Conservation (phyloP, 2,888 invertebrate species). For the Drosophila dives region DNA sequence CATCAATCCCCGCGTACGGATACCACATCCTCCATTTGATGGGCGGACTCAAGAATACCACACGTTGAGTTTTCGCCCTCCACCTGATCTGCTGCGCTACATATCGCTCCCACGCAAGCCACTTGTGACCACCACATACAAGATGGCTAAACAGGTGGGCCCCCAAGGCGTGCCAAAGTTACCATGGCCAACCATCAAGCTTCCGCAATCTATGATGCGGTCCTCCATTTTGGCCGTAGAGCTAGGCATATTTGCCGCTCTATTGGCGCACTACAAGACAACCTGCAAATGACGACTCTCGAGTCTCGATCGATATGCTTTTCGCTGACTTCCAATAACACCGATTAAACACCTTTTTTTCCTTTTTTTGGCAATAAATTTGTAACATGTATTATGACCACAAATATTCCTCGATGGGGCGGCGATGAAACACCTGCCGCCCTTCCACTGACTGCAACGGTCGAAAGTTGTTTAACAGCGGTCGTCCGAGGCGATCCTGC, state of each 20-base stretch:
- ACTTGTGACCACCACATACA: slow-evolving; percentile 1
- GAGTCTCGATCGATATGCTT: neutral
- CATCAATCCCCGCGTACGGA: slow-evolving; percentile 62
- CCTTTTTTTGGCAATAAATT: slow-evolving; percentile 33
- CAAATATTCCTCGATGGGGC: slow-evolving; percentile 82
- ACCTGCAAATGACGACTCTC: slow-evolving; percentile 17
- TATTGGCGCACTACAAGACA: slow-evolving; percentile 36
- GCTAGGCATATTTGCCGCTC: slow-evolving; percentile 54
- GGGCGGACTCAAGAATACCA: slow-evolving; percentile 65
- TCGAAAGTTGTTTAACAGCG: slow-evolving; percentile 70
- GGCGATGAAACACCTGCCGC: slow-evolving; percentile 71
- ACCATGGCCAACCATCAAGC: slow-evolving; percentile 18
- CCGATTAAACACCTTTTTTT: neutral
- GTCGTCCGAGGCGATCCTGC: slow-evolving; percentile 51
- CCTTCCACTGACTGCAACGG: slow-evolving; percentile 68
- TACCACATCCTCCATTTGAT: slow-evolving; percentile 66
- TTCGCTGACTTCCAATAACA: slow-evolving; percentile 4
- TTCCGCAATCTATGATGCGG: slow-evolving; percentile 33
- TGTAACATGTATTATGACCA: slow-evolving; percentile 40
- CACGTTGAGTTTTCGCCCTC: slow-evolving; percentile 38
- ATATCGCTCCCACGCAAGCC: neutral
- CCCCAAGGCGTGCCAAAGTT: slow-evolving; percentile 5
- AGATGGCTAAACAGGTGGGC: slow-evolving; percentile 16
- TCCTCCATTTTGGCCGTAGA: slow-evolving; percentile 49
- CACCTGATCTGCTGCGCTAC: slow-evolving; percentile 13